phyloP scores from a whole-genome alignment of 64 coral and sea anemone species.

The Hydrozoanthus tunicans region DNA sequence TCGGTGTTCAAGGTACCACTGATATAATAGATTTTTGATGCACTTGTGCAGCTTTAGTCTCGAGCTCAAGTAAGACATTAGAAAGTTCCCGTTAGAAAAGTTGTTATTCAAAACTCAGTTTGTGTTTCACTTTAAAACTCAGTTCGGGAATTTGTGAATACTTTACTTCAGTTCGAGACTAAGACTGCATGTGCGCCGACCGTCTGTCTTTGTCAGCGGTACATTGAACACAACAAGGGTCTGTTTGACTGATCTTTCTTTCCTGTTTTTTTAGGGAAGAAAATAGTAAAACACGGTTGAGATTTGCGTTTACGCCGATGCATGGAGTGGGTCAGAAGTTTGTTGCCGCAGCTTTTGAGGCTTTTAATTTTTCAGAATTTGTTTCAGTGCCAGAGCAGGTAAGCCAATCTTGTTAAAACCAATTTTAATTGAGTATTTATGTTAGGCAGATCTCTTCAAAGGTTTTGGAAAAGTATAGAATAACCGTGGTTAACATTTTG shows the following conservation, averaged over 20 bases:
- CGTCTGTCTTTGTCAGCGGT: no score
- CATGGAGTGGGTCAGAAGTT: slow-evolving; percentile 98
- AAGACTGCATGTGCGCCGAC: no score
- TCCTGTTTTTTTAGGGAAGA: slow-evolving; percentile 58
- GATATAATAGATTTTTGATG: no score
- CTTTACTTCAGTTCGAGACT: no score
- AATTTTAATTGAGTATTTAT: neutral
- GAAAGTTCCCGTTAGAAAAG: no score
- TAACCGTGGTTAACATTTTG: neutral
- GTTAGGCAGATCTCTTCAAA: neutral
- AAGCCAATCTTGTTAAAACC: neutral
- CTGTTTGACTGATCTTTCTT: neutral
- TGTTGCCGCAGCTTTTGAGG: slow-evolving; percentile 85
- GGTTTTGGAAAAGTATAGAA: neutral
- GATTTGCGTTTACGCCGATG: slow-evolving; percentile 90
- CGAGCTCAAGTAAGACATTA: no score
- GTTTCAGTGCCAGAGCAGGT: slow-evolving; percentile 95
- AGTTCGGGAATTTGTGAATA: no score
- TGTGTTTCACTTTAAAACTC: no score
- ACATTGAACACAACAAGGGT: no score
- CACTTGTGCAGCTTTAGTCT: no score
- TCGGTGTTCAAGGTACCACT: no score
- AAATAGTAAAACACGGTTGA: slow-evolving; percentile 77
- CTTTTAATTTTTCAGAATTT: slow-evolving; percentile 86
- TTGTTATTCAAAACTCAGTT: no score